Evolutionary conservation across 2,113 vertebrate species (phyloP), one percentile per base, ranked within the genome.

Genomic region (Phaetusa simplex): DNA sequence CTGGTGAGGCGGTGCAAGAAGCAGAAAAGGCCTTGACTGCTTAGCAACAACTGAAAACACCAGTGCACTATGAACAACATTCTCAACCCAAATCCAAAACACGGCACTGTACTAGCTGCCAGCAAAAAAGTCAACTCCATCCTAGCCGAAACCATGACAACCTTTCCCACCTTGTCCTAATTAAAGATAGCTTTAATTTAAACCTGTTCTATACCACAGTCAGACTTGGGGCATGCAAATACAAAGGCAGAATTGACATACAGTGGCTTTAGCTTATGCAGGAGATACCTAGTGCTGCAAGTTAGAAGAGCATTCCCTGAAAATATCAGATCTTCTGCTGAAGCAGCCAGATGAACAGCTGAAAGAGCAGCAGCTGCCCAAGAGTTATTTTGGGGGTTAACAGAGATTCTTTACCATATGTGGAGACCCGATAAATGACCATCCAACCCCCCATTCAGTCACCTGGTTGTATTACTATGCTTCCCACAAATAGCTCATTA

Each of bases 401-500:
- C 10, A n/a, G 18, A 67, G 61, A 87, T 20, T 36, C 24, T 30
- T 93, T 86, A 73, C 64, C 66, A 18, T 83, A 77, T 87, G 71
- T 40, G 14, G 47, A 91, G 86, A 84, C 5, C 27, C 40, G 40
- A 71, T 74, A 72, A 81, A 96, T 65, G 65, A 80, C 34, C 42
- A 87, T 67, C 38, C 43, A 34, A 69, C 36, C 74, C 69, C 93
- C 83, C 91, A 86, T 73, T 58, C 72, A 62, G 45, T 91, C 76
- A 94, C 62, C 71, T 85, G 56, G 49, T 84, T 85, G 55, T 62
- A 69, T 83, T 61, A 92, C 74, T 47, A 32, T 18, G 76, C 93
- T 87, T 95, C 84, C 90, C 81, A 97, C 92, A 97, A 97, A 97
- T 40, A 30, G 11, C 93, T 97, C 85, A 87, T 96, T 95, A 97